Evolutionary conservation across 2,888 invertebrate genomes (phyloP).

Genomic region (Seira musarum): DNA sequence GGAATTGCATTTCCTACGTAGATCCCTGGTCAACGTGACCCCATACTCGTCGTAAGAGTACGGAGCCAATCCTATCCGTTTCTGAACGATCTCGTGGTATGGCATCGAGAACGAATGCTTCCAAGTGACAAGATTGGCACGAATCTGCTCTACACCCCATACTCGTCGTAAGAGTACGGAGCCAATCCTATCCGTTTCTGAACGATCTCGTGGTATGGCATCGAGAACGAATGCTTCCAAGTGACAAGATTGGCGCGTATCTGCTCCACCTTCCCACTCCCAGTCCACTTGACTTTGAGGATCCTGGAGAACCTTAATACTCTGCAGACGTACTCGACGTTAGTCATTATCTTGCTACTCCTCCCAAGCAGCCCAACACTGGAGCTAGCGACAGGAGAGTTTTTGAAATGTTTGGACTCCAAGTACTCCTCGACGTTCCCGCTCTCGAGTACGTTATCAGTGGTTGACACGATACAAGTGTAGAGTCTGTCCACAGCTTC

Average conservation of each 20-base stretch:
- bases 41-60: conserved; percentile 37
- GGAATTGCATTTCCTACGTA: too few species aligned
- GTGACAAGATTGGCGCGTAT: conserved; percentile 1
- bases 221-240: too few species aligned
- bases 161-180: not conserved
- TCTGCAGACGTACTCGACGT: conserved; percentile 11
- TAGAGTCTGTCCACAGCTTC: not conserved
- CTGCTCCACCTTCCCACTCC: conserved; percentile 12
- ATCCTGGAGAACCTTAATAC: conserved; percentile 24
- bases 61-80: not conserved
- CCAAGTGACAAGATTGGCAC: not conserved
- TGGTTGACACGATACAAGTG: conserved; percentile 5
- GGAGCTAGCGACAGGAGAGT: too few species aligned
- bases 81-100: conserved; percentile 44
- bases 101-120: conserved; percentile 23
- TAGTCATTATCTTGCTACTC: conserved; percentile 1
- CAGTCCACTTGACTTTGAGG: conserved; percentile 27
- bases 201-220: not conserved
- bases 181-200: too few species aligned
- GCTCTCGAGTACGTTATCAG: conserved; percentile 11
- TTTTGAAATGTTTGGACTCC: conserved; percentile 18
- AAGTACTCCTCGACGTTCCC: conserved; percentile 24
- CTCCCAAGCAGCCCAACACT: not conserved
- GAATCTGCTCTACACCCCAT: conserved; percentile 35
- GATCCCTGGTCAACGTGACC: conserved; percentile 10